Conservation (phyloP, 2,888 invertebrate genomes). For the Biston betularia region DNA sequence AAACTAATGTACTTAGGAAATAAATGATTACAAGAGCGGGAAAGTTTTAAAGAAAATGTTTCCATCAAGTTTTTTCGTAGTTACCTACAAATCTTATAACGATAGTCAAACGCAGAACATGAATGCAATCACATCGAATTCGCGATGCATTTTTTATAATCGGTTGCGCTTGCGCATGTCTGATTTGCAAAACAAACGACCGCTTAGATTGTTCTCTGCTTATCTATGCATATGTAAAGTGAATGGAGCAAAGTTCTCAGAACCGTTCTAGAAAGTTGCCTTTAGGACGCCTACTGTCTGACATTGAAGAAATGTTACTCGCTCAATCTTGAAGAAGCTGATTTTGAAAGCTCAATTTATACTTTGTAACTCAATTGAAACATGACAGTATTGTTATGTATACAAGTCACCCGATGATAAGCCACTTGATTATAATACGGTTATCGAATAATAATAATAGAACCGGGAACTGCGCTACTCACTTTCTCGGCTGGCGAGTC, state of each 20-base stretch:
- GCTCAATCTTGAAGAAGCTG: slow-evolving; percentile 11
- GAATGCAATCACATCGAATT: slow-evolving; percentile 22
- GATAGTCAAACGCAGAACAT: slow-evolving; percentile 3
- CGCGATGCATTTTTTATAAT: slow-evolving; percentile 36
- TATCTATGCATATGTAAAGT: slow-evolving; percentile 28
- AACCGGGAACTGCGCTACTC: slow-evolving; percentile 61
- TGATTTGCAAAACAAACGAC: slow-evolving; percentile 43
- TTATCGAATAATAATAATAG: slow-evolving; percentile 62
- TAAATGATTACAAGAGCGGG: too few species aligned
- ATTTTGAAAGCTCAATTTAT: slow-evolving; percentile 16
- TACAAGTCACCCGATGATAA: slow-evolving; percentile 51
- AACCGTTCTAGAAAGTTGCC: slow-evolving; percentile 64
- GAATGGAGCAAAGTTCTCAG: slow-evolving; percentile 37
- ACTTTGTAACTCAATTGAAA: slow-evolving; percentile 23
- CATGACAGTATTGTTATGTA: slow-evolving; percentile 41
- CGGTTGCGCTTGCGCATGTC: slow-evolving; percentile 34
- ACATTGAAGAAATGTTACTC: slow-evolving; percentile 39
- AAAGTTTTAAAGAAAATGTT: too few species aligned
- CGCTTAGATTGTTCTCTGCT: slow-evolving; percentile 33
- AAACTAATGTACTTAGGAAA: too few species aligned
- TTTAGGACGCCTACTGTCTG: slow-evolving; percentile 48
- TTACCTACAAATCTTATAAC: not conserved
- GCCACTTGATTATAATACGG: slow-evolving; percentile 46
- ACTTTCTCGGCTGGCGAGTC: slow-evolving; percentile 80
- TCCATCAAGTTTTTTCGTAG: not conserved